A percentile compares a stretch with the other conserved stretches of the same genome.
phyloP scores from a whole-genome alignment of 2,888 invertebrate species.

The Andrena flavipes region DNA sequence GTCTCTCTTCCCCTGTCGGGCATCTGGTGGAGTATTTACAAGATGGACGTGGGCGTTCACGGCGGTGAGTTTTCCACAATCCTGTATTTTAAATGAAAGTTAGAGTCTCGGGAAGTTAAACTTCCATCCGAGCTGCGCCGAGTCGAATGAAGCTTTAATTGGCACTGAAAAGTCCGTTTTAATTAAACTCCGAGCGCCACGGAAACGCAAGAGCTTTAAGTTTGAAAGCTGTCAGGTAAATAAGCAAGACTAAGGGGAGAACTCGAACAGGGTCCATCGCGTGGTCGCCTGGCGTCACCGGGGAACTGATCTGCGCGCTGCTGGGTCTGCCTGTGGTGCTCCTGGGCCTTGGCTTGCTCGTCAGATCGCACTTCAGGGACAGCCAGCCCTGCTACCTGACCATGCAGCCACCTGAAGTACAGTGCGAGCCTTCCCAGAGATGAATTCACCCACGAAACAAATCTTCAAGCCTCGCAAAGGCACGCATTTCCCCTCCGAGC shows the following conservation, averaged over 20 bases:
- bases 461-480: neutral
- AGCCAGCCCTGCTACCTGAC: conserved; percentile 76
- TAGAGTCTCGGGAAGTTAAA: too few relatives aligned
- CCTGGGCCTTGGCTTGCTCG: conserved; percentile 86
- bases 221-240: neutral
- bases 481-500: neutral
- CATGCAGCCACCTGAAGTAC: conserved; percentile 74
- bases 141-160: too few relatives aligned
- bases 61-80: conserved; percentile 75
- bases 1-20: conserved; percentile 86
- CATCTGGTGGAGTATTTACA: conserved; percentile 87
- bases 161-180: too few relatives aligned
- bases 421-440: conserved; percentile 78
- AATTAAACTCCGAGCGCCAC: too few relatives aligned
- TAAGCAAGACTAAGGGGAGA: neutral
- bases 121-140: too few relatives aligned
- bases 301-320: conserved; percentile 87
- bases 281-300: conserved; percentile 87
- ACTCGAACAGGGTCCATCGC: conserved; percentile 83
- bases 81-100: too few relatives aligned
- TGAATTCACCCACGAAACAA: conserved; percentile 68
- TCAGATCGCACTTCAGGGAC: conserved; percentile 86
- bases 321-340: conserved; percentile 87
- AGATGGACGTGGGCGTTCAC: conserved; percentile 83
- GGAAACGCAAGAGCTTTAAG: neutral